Evolutionary conservation across 2,113 vertebrate species (phyloP).

Genomic region (Callipepla californica): DNA sequence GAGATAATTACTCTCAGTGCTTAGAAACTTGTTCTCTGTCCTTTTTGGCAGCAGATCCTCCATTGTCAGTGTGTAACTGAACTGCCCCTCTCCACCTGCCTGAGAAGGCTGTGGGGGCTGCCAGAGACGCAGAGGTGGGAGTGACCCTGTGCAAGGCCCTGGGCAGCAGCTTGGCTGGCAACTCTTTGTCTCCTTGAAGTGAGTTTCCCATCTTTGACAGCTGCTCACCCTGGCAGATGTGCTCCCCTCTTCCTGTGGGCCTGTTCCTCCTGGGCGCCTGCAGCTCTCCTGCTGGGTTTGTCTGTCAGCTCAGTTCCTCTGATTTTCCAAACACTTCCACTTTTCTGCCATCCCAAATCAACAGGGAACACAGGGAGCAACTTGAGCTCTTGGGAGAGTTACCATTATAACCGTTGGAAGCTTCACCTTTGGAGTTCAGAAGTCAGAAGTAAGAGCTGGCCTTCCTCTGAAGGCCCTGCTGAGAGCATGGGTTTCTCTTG

Average conservation of each 20-base stretch:
- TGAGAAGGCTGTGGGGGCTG: not conserved
- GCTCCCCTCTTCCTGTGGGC: not conserved
- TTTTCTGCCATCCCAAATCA: not conserved
- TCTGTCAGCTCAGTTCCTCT: not conserved
- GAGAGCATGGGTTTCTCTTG: not conserved
- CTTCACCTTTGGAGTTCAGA: not conserved
- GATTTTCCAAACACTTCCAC: not conserved
- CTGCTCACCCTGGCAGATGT: not conserved
- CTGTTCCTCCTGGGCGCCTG: not conserved
- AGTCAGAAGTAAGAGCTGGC: not conserved
- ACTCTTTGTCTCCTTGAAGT: not conserved
- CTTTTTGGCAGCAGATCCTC: too few species aligned
- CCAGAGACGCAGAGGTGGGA: too few species aligned
- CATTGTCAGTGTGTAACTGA: not conserved
- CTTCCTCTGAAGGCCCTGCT: not conserved
- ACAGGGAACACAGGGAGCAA: not conserved
- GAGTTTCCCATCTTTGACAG: not conserved
- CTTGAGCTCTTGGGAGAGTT: not conserved
- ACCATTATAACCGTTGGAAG: fast-evolving
- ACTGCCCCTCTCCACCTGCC: not conserved
- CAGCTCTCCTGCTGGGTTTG: not conserved
- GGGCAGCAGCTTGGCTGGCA: not conserved
- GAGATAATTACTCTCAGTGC: too few species aligned
- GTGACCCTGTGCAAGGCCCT: not conserved
- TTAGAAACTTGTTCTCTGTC: not conserved